Conservation (phyloP, 2,113 vertebrate species). For the Vicugna pacos region DNA sequence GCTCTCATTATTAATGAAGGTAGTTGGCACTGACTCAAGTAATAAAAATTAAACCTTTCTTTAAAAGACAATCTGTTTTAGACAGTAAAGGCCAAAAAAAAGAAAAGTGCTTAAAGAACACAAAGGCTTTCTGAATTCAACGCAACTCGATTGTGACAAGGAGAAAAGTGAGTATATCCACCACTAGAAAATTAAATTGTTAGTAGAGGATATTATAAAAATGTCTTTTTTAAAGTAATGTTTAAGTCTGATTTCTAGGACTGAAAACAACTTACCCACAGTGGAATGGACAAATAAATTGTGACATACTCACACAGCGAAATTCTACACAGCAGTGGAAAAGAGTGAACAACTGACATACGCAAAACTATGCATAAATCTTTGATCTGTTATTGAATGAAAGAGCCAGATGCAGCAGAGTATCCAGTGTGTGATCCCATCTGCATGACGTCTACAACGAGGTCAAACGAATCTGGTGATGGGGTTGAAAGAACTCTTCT, state of each 20-base stretch:
- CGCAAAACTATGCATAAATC: background rate
- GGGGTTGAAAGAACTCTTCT: background rate
- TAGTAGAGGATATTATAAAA: constrained; percentile 7
- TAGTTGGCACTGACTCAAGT: background rate
- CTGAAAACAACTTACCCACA: background rate
- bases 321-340: background rate
- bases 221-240: background rate
- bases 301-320: background rate
- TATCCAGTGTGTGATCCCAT: background rate
- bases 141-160: background rate
- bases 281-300: background rate
- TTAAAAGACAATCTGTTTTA: constrained; percentile 24
- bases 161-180: background rate
- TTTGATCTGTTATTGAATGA: background rate
- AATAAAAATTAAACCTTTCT: background rate
- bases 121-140: background rate
- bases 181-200: background rate
- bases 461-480: background rate
- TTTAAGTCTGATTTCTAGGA: background rate
- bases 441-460: background rate
- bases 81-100: background rate
- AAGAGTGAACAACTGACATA: background rate
- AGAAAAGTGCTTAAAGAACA: background rate
- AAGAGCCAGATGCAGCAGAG: background rate
- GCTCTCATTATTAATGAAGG: background rate